These are phyloP conservation scores for Noctua janthe DNA, from an alignment of 2,888 invertebrate species.

Conservation along the genomic window DNA sequence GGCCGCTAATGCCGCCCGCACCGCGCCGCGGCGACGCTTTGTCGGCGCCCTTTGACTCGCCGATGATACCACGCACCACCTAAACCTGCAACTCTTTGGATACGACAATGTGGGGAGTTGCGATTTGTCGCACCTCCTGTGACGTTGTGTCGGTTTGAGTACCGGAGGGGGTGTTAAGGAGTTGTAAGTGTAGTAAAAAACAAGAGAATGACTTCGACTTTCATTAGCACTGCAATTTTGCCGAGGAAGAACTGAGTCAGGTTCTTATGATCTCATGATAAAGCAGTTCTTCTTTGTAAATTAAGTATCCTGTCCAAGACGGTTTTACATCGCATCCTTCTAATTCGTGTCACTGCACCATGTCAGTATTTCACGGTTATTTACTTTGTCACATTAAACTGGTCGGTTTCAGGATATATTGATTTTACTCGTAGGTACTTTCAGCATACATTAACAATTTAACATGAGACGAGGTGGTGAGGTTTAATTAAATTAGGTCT, in stretches of 20 bases:
- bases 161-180: constrained; percentile 17
- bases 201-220: constrained; percentile 13
- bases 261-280: background rate
- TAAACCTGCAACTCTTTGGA: constrained; percentile 72
- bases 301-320: background rate
- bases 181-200: constrained; percentile 38
- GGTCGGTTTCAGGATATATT: constrained; percentile 14
- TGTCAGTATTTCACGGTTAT: background rate
- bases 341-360: background rate
- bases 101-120: constrained; percentile 66
- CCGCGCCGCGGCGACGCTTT: constrained; percentile 86
- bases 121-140: constrained; percentile 62
- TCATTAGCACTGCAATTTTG: constrained; percentile 5
- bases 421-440: constrained; percentile 18
- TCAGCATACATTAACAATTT: background rate
- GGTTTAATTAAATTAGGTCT: constrained; percentile 25
- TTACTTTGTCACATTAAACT: background rate
- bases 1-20: constrained; percentile 89
- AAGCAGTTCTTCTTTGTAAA: background rate
- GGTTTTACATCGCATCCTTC: background rate
- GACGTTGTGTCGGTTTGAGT: constrained; percentile 35
- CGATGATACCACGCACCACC: constrained; percentile 83
- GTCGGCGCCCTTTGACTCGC: constrained; percentile 89
- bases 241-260: background rate
- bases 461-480: background rate